Percentiles rank a stretch among this genome's conserved stretches.
phyloP scores from a whole-genome alignment of 2,888 invertebrate genomes.

The Cotesia congregata region DNA sequence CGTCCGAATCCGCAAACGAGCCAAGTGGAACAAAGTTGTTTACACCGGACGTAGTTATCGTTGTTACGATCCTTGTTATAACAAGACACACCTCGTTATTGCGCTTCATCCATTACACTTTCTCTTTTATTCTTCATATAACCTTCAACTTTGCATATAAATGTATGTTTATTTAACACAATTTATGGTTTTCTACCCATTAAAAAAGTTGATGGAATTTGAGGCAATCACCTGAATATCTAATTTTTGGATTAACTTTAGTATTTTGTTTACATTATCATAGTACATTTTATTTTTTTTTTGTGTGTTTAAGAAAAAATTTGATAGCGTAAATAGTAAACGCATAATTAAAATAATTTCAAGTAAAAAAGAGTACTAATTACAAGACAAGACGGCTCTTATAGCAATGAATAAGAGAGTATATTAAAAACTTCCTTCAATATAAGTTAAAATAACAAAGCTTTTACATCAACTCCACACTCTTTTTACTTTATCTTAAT shows the following conservation, averaged over 20 bases:
- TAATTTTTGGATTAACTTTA: not conserved
- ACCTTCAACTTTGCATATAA: constrained; percentile 29
- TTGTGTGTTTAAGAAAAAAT: not conserved
- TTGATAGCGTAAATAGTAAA: not conserved
- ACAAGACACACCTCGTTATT: constrained; percentile 24
- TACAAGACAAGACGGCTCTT: not conserved
- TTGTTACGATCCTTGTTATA: constrained; percentile 25
- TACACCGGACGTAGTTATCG: constrained; percentile 34
- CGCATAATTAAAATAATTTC: not conserved
- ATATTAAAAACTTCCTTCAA: not conserved
- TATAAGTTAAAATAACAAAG: not conserved
- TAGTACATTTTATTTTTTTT: not conserved
- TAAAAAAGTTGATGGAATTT: constrained; percentile 11
- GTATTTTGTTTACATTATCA: not conserved
- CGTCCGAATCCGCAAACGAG: constrained; percentile 26
- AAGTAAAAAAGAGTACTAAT: not conserved
- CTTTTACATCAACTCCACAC: not conserved
- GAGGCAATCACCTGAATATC: constrained; percentile 15
- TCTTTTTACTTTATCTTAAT: constrained; percentile 1
- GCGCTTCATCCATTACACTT: constrained; percentile 13
- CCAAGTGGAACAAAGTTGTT: constrained; percentile 32
- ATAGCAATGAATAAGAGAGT: not conserved
- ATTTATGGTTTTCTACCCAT: constrained; percentile 9
- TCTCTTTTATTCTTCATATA: constrained; percentile 11
- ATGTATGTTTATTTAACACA: constrained; percentile 29